Base-by-base conservation (phyloP, 2,888 invertebrate genomes). In the Coenonympha glycerion region DNA sequence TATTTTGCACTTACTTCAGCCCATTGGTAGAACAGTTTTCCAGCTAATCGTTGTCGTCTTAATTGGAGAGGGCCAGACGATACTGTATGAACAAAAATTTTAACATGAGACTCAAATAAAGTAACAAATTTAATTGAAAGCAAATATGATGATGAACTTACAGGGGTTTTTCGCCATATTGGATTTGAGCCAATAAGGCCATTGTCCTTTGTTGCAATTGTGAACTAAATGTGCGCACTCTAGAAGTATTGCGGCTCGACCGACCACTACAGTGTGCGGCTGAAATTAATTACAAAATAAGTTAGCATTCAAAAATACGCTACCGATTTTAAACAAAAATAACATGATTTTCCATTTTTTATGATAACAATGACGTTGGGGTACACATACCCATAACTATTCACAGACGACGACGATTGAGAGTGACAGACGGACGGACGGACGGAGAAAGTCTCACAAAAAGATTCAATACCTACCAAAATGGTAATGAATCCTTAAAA, bases 141-240 rank as follows among this genome's bases (percentile, higher is more conserved):
- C 30, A 9, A 30, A 13, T 6, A 11, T 30, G 9, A 26, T 9
- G 22, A 4, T 9, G 13, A 39, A 55, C 67, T 68, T 63, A 85
- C 86, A 71, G 26, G 78, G 71, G 55, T 73, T 77, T 69, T 87
- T 87, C 6, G 76, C 72, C 3, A 76, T 68, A 59, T 93, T 95
- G 6, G 95, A 91, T 78, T 97, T 97, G 91, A 98, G 95, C 98
- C 99, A 99, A 48, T 93, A 91, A 0, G 99, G 99, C 99, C 99
- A 99, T 63, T 97, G 96, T 0, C 98, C 98, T 71, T 96, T 95
- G 77, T 99, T 99, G 78, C 99, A 99, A 60, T 96, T 92, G 71
- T 99, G 98, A 1, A 99, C 98, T 63, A 99, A 94, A 74, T 98
- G 94, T 0, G 98, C 94, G 76, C 98, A 98, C 79, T 99, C 99